Conservation (phyloP, 2,888 invertebrate species). For the Drepana falcataria region DNA sequence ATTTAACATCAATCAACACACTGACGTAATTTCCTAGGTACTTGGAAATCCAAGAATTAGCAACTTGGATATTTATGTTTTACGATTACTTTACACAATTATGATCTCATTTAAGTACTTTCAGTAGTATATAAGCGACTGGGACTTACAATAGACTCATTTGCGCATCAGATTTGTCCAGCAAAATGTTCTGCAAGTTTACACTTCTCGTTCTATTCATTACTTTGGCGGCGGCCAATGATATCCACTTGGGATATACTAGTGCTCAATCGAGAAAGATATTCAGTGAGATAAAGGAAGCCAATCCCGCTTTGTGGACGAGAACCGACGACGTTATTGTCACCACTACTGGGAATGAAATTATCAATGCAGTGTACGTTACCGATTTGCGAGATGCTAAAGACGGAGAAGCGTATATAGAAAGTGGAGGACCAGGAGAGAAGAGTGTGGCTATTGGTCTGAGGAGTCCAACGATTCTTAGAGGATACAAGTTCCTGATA, state of each 20-base stretch:
- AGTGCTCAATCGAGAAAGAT: conserved; percentile 38
- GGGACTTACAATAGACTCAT: not conserved
- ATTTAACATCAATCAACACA: conserved; percentile 11
- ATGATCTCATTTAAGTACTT: conserved; percentile 14
- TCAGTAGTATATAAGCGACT: conserved; percentile 13
- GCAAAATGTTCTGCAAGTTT: conserved; percentile 10
- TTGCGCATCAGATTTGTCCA: not conserved
- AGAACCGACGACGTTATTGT: conserved; percentile 52
- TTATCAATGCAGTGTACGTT: conserved; percentile 54
- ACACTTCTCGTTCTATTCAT: conserved; percentile 6
- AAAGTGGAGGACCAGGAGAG: conserved; percentile 54
- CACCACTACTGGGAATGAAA: conserved; percentile 40
- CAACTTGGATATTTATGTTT: conserved; percentile 7
- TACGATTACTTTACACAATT: conserved; percentile 9
- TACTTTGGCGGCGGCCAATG: conserved; percentile 13
- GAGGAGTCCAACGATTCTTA: conserved; percentile 53
- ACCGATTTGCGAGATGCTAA: conserved; percentile 57
- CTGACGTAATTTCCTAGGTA: conserved; percentile 13
- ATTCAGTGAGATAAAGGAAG: conserved; percentile 52
- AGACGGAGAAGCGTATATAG: conserved; percentile 50
- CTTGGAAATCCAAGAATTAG: conserved; percentile 6
- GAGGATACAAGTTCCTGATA: conserved; percentile 59
- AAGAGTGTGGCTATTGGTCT: conserved; percentile 52
- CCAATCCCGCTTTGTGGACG: conserved; percentile 56
- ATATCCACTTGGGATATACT: conserved; percentile 37